These are phyloP conservation scores for Arrhopalites spinosus DNA, from an alignment of 2,888 invertebrate species.

Conservation along the genomic window DNA sequence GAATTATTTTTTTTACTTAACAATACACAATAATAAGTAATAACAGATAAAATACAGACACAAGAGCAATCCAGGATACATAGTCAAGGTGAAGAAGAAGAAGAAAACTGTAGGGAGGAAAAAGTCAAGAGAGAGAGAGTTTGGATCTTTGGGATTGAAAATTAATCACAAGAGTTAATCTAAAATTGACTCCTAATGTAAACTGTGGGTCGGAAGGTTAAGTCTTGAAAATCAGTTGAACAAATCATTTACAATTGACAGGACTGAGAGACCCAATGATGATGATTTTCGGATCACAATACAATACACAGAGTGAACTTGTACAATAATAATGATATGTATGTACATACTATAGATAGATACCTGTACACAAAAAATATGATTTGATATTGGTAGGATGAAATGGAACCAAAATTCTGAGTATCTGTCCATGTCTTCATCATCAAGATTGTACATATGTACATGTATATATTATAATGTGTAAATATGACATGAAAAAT, in stretches of 20 bases:
- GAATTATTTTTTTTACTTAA: too few species aligned
- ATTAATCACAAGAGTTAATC: conserved; percentile 20
- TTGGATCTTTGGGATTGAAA: neutral
- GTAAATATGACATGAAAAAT: neutral
- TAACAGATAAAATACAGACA: too few species aligned
- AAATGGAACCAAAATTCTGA: neutral
- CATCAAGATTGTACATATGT: neutral
- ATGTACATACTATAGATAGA: too few species aligned
- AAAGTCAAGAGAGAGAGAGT: conserved; percentile 9
- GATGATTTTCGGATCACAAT: neutral
- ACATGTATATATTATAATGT: neutral
- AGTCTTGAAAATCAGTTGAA: conserved; percentile 1
- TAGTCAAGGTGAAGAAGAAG: too few species aligned
- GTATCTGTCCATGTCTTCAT: neutral
- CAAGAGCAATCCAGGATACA: too few species aligned
- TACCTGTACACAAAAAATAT: too few species aligned
- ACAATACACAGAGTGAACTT: too few species aligned
- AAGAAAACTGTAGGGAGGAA: too few species aligned
- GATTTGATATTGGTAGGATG: too few species aligned
- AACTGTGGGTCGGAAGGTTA: conserved; percentile 17
- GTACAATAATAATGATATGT: too few species aligned
- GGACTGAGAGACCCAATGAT: neutral
- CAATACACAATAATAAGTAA: too few species aligned
- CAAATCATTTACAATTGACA: conserved; percentile 2
- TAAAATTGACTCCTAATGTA: conserved; percentile 28